phyloP scores from a whole-genome alignment of 1,140 invertebrate species.

The Macrosteles quadrilineatus region DNA sequence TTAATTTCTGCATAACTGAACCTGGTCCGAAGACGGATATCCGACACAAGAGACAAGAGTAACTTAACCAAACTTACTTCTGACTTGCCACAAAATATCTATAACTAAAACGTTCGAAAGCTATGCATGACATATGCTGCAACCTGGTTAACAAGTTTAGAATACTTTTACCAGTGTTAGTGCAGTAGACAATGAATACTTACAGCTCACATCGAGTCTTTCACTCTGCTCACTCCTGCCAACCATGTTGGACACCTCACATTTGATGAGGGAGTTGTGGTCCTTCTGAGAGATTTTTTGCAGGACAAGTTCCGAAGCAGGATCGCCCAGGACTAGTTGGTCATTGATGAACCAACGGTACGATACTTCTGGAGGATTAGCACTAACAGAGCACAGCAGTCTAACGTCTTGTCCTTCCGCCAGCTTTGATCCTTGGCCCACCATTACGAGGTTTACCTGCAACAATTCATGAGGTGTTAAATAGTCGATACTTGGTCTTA shows the following conservation, averaged over 20 bases:
- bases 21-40: too few relatives aligned
- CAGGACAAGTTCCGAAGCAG: slow-evolving; percentile 78
- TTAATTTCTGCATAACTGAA: too few relatives aligned
- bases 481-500: not conserved
- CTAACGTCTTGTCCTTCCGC: slow-evolving; percentile 79
- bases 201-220: slow-evolving; percentile 85
- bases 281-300: slow-evolving; percentile 78
- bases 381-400: slow-evolving; percentile 80
- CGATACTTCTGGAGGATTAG: slow-evolving; percentile 78
- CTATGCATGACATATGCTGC: too few relatives aligned
- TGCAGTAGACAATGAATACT: too few relatives aligned
- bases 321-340: slow-evolving; percentile 75
- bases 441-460: slow-evolving; percentile 51
- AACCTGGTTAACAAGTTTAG: too few relatives aligned
- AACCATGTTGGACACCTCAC: slow-evolving; percentile 87
- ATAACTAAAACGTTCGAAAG: too few relatives aligned
- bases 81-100: too few relatives aligned
- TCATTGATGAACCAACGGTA: slow-evolving; percentile 87
- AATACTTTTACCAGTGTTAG: too few relatives aligned
- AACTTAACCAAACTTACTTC: too few relatives aligned
- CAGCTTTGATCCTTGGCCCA: slow-evolving; percentile 52
- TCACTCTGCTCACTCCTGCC: slow-evolving; percentile 86
- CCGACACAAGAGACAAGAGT: too few relatives aligned
- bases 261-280: slow-evolving; percentile 85
- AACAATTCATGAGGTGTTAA: not conserved